Base-by-base conservation (phyloP, 1,140 invertebrate species). In the Monochamus saltuarius region DNA sequence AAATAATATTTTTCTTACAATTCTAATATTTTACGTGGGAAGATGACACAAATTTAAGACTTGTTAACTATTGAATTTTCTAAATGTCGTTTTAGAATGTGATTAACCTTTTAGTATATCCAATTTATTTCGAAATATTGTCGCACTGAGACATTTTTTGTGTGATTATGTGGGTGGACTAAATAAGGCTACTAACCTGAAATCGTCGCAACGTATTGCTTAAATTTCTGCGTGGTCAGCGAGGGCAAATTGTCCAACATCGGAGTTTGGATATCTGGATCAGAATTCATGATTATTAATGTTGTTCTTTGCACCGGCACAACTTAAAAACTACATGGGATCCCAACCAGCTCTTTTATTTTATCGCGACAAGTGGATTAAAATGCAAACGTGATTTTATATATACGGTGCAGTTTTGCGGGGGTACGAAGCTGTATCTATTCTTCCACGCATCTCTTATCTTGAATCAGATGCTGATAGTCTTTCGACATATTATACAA, bases 201-300 rank as follows among this genome's bases (percentile, higher is more conserved):
- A 40, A 40, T 61, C 29, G 59, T 39, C 8, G 59, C 59, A 2
- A 56, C 10, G 45, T 61, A 61, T 49, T 61, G 59, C 43, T 61
- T 54, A 10, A 61, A 14, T 34, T 61, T 61, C 43, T 37, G 43
- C 14, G 29, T 34, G 11, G 59, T 40, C 14, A 37, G 7, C 39
- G 17, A 22, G 7, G 29, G 17, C n/a, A 34, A 9, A 1, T 45
- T 34, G 29, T 47, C 17, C 29, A 61, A 40, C 45, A 61, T 61
- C 35, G 59, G 59, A 35, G 59, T 50, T 36, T 54, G 19, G 17
- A 53, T 50, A 42, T 56, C 59, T 56, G 38, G n/a, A 19, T 49
- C 40, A 51, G 9, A 29, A 46, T 50, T 29, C 22, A 29, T 29
- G 22, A 29, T 29, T 29, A 29, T 29, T 29, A 37, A 47, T 51